phyloP scores from a whole-genome alignment of 2,113 vertebrate species.

The Notiomystis cincta region DNA sequence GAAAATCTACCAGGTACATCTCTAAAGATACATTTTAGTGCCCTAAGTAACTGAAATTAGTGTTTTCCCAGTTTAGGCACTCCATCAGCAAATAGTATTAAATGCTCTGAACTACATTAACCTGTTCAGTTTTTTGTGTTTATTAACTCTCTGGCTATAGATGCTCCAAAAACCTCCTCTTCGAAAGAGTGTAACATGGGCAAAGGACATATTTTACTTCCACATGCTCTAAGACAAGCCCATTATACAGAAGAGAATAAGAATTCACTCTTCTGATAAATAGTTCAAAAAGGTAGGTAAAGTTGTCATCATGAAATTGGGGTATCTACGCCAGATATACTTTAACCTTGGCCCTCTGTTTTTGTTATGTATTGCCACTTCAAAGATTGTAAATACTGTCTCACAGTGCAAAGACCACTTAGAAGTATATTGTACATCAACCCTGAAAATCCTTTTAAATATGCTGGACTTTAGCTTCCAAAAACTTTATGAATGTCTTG shows the following conservation, averaged over 20 bases:
- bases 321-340: neutral
- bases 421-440: neutral
- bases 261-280: neutral
- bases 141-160: neutral
- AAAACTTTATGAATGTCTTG: neutral
- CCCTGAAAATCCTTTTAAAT: neutral
- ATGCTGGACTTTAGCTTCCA: neutral
- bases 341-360: neutral
- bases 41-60: neutral
- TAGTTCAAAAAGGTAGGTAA: neutral
- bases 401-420: neutral
- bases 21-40: neutral
- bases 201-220: neutral
- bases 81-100: neutral
- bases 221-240: neutral
- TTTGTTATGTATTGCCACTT: neutral
- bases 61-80: neutral
- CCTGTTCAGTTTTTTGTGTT: neutral
- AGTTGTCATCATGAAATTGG: neutral
- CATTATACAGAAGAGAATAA: neutral
- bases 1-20: neutral
- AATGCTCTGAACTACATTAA: neutral
- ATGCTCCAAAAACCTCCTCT: neutral
- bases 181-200: neutral
- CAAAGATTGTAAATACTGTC: neutral